A percentile compares a stretch with the other conserved stretches of the same genome.
These are phyloP conservation scores for Tympanuchus pallidicinctus DNA, from an alignment of 2,113 vertebrate species.

Conservation along the genomic window DNA sequence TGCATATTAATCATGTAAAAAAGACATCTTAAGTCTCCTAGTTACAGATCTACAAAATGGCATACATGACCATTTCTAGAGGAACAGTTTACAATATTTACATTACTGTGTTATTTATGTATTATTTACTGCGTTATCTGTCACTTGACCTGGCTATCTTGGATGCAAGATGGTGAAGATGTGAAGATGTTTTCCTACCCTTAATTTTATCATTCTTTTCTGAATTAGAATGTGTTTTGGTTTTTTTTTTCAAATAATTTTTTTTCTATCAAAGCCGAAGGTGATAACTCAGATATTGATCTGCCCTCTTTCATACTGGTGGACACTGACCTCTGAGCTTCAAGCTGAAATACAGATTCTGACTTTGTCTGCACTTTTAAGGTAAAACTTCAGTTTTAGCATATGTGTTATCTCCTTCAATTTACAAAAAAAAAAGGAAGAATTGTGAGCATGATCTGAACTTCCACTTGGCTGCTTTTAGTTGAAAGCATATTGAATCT, in stretches of 20 bases:
- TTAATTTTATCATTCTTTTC: background rate
- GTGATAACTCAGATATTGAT: background rate
- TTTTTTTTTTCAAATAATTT: background rate
- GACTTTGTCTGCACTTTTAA: background rate
- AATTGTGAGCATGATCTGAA: background rate
- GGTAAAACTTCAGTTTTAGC: background rate
- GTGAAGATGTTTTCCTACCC: background rate
- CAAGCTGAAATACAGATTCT: background rate
- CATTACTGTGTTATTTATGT: background rate
- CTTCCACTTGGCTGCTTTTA: conserved; percentile 24
- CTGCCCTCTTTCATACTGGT: background rate
- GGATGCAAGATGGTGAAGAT: background rate
- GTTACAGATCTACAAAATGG: background rate
- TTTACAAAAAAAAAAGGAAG: background rate
- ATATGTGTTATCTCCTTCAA: background rate
- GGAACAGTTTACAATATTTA: background rate
- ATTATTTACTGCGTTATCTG: background rate
- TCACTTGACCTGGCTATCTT: background rate
- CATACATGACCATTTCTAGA: background rate
- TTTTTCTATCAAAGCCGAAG: background rate
- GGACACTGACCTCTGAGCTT: background rate
- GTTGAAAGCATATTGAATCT: background rate
- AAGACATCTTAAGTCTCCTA: background rate
- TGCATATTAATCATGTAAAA: background rate
- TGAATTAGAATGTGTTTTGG: background rate